Base-by-base conservation (phyloP, 2,113 vertebrate species). In the Sylvilagus bachmani region DNA sequence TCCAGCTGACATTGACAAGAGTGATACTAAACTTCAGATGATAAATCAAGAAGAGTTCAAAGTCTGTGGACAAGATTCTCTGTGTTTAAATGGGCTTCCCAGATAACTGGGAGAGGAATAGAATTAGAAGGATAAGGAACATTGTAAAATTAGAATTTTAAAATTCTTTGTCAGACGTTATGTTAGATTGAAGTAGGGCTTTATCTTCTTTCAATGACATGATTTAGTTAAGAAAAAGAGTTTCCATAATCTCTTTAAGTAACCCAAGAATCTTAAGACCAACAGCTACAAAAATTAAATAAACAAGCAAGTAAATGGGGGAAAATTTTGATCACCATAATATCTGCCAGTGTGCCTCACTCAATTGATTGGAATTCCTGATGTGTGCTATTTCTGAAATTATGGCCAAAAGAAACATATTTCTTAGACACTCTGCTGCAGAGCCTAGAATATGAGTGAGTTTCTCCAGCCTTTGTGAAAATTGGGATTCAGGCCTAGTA, bases 1-100 rank as follows among this genome's bases (percentile, higher is more conserved):
- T 74, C 27, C 29, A 31, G 6, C 89, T 91, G 14, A 61, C 53
- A 83, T 36, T 64, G 66, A 71, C 74, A 62, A 71, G 90, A 81
- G 5, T 22, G 13, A 85, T 55, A 36, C 17, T 80, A 81, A 92
- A 71, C 21, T 75, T 70, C 36, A 38, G 27, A 22, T 83, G 27
- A 31, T 79, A 84, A 93, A 19, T 78, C 51, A 79, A 64, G 49
- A 82, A 82, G 67, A 86, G 44, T 86, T 79, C 61, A 58, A 77
- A 93, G 29, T 70, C 58, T n/a, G n/a, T 29, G 1, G n/a, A 51
- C 31, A 86, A 79, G 27, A 95, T 92, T 94, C 22, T 44, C 33
- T 84, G 93, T 67, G 24, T 7, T 90, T 84, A 93, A 86, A 86
- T 70, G 17, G 49, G 38, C 4, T 53, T 1, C 14, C 67, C 33